phyloP scores from a whole-genome alignment of 1,140 invertebrate genomes.

The Oreohelix idahoensis region DNA sequence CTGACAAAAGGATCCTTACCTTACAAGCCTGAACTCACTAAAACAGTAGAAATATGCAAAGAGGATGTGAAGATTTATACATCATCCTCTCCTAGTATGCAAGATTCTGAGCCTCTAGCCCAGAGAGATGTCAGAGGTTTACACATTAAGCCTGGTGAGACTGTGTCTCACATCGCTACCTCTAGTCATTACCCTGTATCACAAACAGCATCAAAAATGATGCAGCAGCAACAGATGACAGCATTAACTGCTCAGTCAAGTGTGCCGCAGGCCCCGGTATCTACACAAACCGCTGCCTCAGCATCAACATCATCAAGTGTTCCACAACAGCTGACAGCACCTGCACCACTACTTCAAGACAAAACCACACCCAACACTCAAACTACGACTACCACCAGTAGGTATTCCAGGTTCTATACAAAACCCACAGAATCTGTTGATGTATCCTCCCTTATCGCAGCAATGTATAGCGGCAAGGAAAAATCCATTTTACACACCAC shows the following conservation, averaged over 20 bases:
- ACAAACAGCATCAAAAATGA: background rate
- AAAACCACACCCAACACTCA: background rate
- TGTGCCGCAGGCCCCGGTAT: background rate
- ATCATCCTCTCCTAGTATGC: background rate
- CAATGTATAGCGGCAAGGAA: conserved; percentile 24
- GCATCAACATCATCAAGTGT: background rate
- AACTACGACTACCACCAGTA: conserved; percentile 1
- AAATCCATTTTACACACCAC: background rate
- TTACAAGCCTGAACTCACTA: background rate
- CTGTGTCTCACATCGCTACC: background rate
- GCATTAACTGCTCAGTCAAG: background rate
- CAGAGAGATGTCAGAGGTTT: background rate
- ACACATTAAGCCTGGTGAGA: background rate
- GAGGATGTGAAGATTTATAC: background rate
- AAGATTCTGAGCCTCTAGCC: background rate
- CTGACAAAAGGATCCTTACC: no score
- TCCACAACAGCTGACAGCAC: background rate
- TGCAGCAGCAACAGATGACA: background rate
- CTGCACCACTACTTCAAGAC: background rate
- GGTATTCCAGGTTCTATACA: background rate
- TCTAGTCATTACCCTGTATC: background rate
- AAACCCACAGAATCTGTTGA: conserved; percentile 16
- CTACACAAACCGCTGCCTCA: background rate
- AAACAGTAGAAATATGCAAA: background rate
- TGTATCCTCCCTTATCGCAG: background rate